Conservation (phyloP, 2,888 invertebrate species). For the Acrobasis consociella region DNA sequence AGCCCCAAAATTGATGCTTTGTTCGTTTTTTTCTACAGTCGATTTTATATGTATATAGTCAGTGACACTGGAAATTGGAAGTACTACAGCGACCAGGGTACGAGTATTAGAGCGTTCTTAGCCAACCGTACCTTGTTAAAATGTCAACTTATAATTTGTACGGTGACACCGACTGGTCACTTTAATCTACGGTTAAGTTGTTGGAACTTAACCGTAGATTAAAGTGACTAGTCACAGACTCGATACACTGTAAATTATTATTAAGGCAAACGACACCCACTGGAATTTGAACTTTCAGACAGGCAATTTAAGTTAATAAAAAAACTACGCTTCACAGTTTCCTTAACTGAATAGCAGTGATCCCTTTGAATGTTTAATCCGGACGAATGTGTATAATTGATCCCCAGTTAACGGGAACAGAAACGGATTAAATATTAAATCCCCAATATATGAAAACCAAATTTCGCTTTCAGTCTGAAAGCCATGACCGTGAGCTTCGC, state of each 20-base stretch:
- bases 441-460: too few relatives aligned
- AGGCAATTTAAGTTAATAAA: background rate
- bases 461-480: too few relatives aligned
- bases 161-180: background rate
- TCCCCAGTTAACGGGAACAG: conserved; percentile 17
- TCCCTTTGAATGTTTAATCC: conserved; percentile 15
- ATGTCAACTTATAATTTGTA: conserved; percentile 5
- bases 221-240: background rate
- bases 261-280: background rate
- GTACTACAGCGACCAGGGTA: too few relatives aligned
- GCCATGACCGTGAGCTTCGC: too few relatives aligned
- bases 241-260: background rate
- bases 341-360: conserved; percentile 5
- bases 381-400: conserved; percentile 11
- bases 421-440: conserved; percentile 22
- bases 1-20: too few relatives aligned
- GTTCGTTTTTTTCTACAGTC: too few relatives aligned
- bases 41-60: too few relatives aligned
- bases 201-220: too few relatives aligned
- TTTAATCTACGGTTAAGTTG: background rate
- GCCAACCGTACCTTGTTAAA: background rate
- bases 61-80: too few relatives aligned
- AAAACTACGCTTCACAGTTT: background rate
- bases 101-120: too few relatives aligned
- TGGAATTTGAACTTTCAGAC: background rate